Percentiles rank a stretch among this genome's conserved stretches.
Evolutionary conservation across 2,113 vertebrate species (phyloP).

Genomic region (Actinemys pallida): DNA sequence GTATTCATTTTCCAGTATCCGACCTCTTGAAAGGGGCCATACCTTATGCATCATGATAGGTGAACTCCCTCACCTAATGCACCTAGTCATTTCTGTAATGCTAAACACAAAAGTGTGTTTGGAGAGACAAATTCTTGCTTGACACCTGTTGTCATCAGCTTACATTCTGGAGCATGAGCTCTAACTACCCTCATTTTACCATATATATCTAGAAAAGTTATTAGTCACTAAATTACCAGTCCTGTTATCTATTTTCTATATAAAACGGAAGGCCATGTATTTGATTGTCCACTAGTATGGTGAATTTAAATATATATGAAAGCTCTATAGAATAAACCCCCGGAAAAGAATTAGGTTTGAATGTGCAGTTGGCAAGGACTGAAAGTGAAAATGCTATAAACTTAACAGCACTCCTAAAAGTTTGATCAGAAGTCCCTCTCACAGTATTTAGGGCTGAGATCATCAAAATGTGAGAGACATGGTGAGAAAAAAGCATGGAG

Average conservation of each 20-base stretch:
- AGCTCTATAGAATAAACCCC: neutral
- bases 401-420: neutral
- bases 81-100: neutral
- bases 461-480: neutral
- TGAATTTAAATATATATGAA: neutral
- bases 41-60: neutral
- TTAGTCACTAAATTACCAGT: neutral
- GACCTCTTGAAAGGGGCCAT: neutral
- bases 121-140: neutral
- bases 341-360: neutral
- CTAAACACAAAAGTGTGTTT: neutral
- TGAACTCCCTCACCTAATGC: accelerated
- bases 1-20: neutral
- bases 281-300: neutral
- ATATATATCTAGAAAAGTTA: neutral
- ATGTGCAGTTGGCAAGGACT: neutral
- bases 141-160: neutral
- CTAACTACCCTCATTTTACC: neutral
- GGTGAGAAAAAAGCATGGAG: neutral
- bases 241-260: neutral
- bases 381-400: neutral
- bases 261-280: neutral
- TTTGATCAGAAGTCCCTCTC: neutral
- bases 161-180: neutral
- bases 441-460: neutral